phyloP scores from a whole-genome alignment of 53 echinoderm and acorn worm species.

The Glandiceps talaboti region DNA sequence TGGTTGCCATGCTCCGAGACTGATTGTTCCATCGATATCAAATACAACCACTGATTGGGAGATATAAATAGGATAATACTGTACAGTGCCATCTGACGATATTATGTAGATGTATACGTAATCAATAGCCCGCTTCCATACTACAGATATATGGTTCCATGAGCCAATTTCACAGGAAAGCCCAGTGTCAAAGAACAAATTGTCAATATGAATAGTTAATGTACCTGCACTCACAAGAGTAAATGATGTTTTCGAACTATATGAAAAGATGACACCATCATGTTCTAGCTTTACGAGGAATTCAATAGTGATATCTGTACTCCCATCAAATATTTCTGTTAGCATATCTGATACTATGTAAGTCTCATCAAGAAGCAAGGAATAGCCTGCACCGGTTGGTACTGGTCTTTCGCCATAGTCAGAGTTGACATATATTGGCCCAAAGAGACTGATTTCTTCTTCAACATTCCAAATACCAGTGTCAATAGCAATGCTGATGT shows the following conservation, averaged over 20 bases:
- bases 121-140: slow-evolving; percentile 32
- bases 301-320: slow-evolving; percentile 46
- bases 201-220: slow-evolving; percentile 29
- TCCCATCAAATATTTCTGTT: slow-evolving; percentile 31
- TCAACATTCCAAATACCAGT: slow-evolving; percentile 29
- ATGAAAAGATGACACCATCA: slow-evolving; percentile 59
- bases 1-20: slow-evolving; percentile 65
- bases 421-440: slow-evolving; percentile 24
- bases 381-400: slow-evolving; percentile 43
- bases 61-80: slow-evolving; percentile 15
- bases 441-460: slow-evolving; percentile 31
- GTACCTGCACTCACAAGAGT: slow-evolving; percentile 41
- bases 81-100: slow-evolving; percentile 17
- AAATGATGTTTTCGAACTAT: slow-evolving; percentile 34
- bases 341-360: slow-evolving; percentile 48
- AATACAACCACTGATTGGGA: slow-evolving; percentile 24
- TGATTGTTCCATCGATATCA: slow-evolving; percentile 37
- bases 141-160: slow-evolving; percentile 58
- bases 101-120: slow-evolving; percentile 27
- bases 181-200: slow-evolving; percentile 39
- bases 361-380: slow-evolving; percentile 34
- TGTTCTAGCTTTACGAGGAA: slow-evolving; percentile 32
- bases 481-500: slow-evolving; percentile 11
- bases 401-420: slow-evolving; percentile 38
- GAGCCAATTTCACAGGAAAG: slow-evolving; percentile 17